These are phyloP conservation scores for Morelia viridis DNA, from an alignment of 2,797 vertebrate species.

Conservation along the genomic window DNA sequence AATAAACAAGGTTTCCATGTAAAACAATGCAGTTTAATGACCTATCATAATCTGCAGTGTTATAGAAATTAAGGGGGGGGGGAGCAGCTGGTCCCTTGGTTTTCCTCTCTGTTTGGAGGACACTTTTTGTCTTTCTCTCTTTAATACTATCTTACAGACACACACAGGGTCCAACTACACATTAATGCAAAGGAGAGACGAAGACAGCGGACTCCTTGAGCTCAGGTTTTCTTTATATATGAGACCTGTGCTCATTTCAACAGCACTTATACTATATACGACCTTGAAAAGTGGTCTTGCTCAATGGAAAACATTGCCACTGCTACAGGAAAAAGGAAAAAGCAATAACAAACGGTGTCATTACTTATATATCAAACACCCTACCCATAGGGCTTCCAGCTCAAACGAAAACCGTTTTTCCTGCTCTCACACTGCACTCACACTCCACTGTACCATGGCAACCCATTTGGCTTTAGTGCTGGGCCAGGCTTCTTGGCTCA, in stretches of 20 bases:
- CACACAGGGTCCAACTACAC: conserved; percentile 14
- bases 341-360: neutral
- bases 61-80: conserved; percentile 27
- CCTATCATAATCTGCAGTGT: conserved; percentile 46
- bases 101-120: conserved; percentile 48
- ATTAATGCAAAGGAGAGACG: conserved; percentile 30
- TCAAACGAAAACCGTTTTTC: neutral
- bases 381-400: neutral
- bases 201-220: conserved; percentile 2
- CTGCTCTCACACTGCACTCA: neutral
- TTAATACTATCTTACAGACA: neutral
- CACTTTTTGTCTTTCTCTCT: conserved; percentile 25
- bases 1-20: conserved; percentile 52
- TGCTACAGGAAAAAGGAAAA: neutral
- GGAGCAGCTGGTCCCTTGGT: conserved; percentile 46
- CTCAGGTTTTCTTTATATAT: neutral
- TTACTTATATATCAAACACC: neutral
- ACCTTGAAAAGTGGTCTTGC: neutral
- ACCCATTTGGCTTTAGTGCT: neutral
- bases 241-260: neutral
- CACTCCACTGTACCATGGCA: neutral
- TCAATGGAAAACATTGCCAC: neutral
- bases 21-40: conserved; percentile 64
- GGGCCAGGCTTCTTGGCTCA: neutral
- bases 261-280: neutral